These are phyloP conservation scores for Holacanthus passer DNA, from an alignment of 2,113 vertebrate species.

Conservation along the genomic window DNA sequence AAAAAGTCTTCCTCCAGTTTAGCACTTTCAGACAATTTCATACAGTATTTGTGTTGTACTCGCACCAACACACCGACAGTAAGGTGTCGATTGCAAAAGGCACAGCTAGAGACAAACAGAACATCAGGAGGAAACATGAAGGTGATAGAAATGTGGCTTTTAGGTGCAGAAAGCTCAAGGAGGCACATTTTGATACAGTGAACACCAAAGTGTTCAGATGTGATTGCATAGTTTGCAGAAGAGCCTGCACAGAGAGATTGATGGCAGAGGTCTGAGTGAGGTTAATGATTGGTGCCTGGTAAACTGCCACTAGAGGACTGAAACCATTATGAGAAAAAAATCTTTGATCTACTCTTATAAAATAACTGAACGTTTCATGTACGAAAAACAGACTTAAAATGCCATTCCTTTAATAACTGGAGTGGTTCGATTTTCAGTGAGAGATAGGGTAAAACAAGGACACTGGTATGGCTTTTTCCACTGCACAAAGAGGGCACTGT, in stretches of 20 bases:
- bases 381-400: neutral
- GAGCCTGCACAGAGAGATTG: neutral
- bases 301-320: neutral
- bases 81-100: constrained; percentile 42
- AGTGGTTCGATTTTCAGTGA: constrained; percentile 13
- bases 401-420: neutral
- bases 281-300: neutral
- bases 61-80: constrained; percentile 27
- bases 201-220: constrained; percentile 12
- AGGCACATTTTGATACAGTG: neutral
- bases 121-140: neutral
- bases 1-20: constrained; percentile 62
- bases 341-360: neutral
- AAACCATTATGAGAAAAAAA: neutral
- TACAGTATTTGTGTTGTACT: constrained; percentile 41
- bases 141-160: constrained; percentile 19
- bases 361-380: constrained; percentile 4
- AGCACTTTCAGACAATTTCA: constrained; percentile 54
- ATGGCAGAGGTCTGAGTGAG: neutral
- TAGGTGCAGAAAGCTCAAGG: neutral
- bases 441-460: constrained; percentile 5
- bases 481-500: constrained; percentile 45
- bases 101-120: constrained; percentile 27
- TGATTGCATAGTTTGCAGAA: constrained; percentile 32
- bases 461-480: constrained; percentile 19